Conservation (phyloP, 2,113 vertebrate species). For the Peromyscus leucopus region DNA sequence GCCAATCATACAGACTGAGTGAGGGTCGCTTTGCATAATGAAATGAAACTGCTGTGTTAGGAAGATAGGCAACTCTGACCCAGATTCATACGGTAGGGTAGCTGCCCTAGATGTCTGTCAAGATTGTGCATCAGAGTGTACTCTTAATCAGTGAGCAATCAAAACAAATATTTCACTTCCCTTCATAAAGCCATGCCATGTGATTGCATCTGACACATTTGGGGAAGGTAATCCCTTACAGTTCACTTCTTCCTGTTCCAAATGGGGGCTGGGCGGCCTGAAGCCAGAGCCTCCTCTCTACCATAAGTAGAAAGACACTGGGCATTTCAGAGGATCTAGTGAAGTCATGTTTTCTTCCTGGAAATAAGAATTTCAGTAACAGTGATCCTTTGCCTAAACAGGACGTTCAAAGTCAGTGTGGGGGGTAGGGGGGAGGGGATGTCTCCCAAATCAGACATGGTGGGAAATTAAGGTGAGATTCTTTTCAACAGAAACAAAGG, state of each 20-base stretch:
- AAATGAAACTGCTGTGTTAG: constrained; percentile 69
- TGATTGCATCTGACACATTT: constrained; percentile 80
- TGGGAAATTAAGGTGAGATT: neutral
- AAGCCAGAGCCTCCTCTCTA: constrained; percentile 7
- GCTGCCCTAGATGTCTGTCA: constrained; percentile 76
- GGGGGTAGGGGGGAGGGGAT: no score
- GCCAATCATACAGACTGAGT: constrained; percentile 1
- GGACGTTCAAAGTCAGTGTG: neutral
- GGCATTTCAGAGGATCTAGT: neutral
- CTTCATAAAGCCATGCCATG: constrained; percentile 63
- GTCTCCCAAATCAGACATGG: neutral
- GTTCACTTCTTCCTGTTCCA: constrained; percentile 71
- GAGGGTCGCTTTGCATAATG: constrained; percentile 74
- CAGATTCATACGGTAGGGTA: constrained; percentile 67
- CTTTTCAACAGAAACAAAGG: constrained; percentile 32
- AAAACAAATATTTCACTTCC: constrained; percentile 82
- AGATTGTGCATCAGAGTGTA: constrained; percentile 78
- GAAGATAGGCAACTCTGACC: constrained; percentile 69
- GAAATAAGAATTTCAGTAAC: neutral
- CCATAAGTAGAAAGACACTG: neutral
- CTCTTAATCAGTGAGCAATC: constrained; percentile 80
- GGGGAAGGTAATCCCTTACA: constrained; percentile 70
- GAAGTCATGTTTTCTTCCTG: neutral
- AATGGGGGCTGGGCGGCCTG: constrained; percentile 12
- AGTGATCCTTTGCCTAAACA: neutral